Evolutionary conservation across 2,888 invertebrate genomes (phyloP).

Genomic region (Calliphora vomitoria): DNA sequence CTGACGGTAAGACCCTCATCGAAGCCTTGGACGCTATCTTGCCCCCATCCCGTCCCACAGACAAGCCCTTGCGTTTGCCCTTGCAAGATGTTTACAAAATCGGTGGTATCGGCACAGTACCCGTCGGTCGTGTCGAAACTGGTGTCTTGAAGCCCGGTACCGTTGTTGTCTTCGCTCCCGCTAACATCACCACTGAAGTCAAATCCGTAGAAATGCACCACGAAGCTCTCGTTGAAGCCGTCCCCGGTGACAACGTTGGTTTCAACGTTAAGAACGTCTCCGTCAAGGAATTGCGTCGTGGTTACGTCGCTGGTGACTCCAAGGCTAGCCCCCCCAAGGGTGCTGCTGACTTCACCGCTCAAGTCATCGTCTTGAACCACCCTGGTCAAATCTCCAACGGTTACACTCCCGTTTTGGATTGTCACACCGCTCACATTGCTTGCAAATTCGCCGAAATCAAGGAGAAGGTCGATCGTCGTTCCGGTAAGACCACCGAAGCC

Average conservation of each 20-base stretch:
- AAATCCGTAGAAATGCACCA: constrained; percentile 99
- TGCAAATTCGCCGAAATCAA: constrained; percentile 99
- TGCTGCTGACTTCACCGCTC: constrained; percentile 97
- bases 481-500: constrained; percentile 96
- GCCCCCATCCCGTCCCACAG: constrained; percentile 97
- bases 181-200: constrained; percentile 98
- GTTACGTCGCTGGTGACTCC: constrained; percentile 98
- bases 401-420: constrained; percentile 99
- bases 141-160: constrained; percentile 98
- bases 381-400: constrained; percentile 99
- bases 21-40: constrained; percentile 99
- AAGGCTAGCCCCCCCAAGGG: constrained; percentile 98
- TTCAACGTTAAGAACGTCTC: constrained; percentile 99
- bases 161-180: constrained; percentile 99
- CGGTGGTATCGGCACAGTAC: constrained; percentile 99
- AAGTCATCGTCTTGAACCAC: constrained; percentile 99
- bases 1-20: constrained; percentile 97
- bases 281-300: constrained; percentile 99
- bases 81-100: constrained; percentile 99
- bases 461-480: constrained; percentile 99
- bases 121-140: constrained; percentile 99
- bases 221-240: constrained; percentile 97
- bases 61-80: constrained; percentile 98
- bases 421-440: constrained; percentile 99
- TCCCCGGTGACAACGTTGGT: constrained; percentile 99